These are phyloP conservation scores for Anoplophora glabripennis DNA, from an alignment of 1,140 invertebrate species.

Conservation along the genomic window DNA sequence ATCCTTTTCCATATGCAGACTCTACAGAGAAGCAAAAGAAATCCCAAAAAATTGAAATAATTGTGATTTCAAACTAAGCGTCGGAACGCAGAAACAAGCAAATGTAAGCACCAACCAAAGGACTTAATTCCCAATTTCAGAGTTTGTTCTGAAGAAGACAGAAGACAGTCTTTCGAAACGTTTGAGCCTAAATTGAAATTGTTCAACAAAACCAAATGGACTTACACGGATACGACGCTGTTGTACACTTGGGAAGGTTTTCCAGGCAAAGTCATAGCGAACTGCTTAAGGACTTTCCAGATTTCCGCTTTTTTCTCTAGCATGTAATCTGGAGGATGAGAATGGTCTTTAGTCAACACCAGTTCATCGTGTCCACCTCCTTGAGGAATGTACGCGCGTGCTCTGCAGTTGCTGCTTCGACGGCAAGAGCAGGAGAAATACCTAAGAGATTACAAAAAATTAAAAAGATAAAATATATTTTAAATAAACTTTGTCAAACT, in stretches of 20 bases:
- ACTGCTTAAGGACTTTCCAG: conserved; percentile 24
- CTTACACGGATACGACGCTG: conserved; percentile 31
- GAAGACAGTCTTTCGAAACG: no score
- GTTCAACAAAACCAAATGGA: no score
- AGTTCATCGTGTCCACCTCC: conserved; percentile 19
- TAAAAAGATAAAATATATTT: background rate
- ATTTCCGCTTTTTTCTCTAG: conserved; percentile 27
- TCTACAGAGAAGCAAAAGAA: no score
- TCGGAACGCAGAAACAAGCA: no score
- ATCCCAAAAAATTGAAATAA: no score
- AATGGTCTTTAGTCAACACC: conserved; percentile 18
- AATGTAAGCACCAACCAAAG: no score
- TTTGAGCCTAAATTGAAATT: no score
- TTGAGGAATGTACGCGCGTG: conserved; percentile 19
- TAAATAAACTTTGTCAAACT: background rate
- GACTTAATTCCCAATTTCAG: no score
- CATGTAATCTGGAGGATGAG: conserved; percentile 25
- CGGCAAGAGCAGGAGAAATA: conserved; percentile 22
- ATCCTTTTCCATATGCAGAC: no score
- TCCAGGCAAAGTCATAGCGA: conserved; percentile 26
- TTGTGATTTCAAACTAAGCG: no score
- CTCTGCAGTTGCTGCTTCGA: conserved; percentile 18
- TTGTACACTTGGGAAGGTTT: conserved; percentile 27
- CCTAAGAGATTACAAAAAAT: conserved; percentile 14
- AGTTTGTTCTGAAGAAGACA: no score